These are phyloP conservation scores for Gouania willdenowi DNA, from an alignment of 2,797 vertebrate genomes.

Conservation along the genomic window DNA sequence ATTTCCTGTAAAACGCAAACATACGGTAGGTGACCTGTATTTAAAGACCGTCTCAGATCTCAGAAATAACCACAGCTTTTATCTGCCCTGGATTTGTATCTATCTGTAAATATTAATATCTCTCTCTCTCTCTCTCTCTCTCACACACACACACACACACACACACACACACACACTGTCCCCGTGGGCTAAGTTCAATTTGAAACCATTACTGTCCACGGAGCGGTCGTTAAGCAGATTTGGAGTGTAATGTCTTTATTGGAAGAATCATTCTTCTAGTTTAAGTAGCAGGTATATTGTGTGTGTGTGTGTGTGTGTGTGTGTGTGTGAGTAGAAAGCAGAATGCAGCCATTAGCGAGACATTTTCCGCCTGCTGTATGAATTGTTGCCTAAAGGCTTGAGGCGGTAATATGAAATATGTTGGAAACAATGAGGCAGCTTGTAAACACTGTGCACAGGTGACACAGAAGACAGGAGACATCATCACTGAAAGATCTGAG, in stretches of 20 bases:
- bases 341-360: conserved; percentile 79
- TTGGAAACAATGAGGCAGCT: conserved; percentile 80
- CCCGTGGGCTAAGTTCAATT: conserved; percentile 88
- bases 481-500: conserved; percentile 20
- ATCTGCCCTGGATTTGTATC: conserved; percentile 31
- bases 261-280: conserved; percentile 90
- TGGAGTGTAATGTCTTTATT: conserved; percentile 92
- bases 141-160: conserved; percentile 14
- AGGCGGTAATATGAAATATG: conserved; percentile 85
- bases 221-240: conserved; percentile 85
- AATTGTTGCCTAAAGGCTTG: conserved; percentile 75
- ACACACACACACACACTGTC: conserved; percentile 29
- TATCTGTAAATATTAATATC: conserved; percentile 31
- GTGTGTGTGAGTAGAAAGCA: conserved; percentile 27
- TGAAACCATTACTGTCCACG: conserved; percentile 91
- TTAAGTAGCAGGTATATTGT: conserved; percentile 73
- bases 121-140: conserved; percentile 22
- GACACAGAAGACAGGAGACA: conserved; percentile 41
- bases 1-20: conserved; percentile 3
- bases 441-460: conserved; percentile 68
- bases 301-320: conserved; percentile 23
- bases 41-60: too few species aligned
- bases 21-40: conserved; percentile 14
- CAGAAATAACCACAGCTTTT: too few species aligned
- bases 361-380: conserved; percentile 86